Evolutionary conservation across 2,113 vertebrate genomes (phyloP), one percentile per base, ranked within the genome.

Genomic region (Poeciliopsis prolifica): DNA sequence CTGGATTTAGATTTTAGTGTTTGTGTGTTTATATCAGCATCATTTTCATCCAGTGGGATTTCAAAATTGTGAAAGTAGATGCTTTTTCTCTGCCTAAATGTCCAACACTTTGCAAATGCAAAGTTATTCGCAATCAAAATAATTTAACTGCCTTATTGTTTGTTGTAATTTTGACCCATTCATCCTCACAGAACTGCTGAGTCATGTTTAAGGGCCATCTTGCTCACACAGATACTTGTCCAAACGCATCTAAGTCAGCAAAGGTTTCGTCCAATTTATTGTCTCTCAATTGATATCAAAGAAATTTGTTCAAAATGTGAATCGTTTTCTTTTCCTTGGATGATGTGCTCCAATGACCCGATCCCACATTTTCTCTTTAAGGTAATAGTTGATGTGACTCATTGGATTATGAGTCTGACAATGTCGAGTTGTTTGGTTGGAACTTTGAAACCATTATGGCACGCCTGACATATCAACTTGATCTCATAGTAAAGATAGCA

Each of bases 391-490:
- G 73, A 63, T 64, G 75, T 84, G 77, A 86, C 81, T 86, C 87
- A 81, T 70, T 64, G 29, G 48, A 81, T 90, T 63, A 80, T 88
- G 73, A 79, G 71, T 62, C 80, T 78, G 82, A 86, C 81, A 89
- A 85, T 78, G 63, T 29, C 70, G 81, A 76, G 72, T 79, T 81
- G 75, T 48, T 13, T 85, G 86, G 74, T 75, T 75, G 85, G 86
- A 87, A 86, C 78, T 81, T 81, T 87, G 61, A 82, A 86, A 68
- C 74, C 74, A 81, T 83, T 81, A 85, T 10, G 3, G 51, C 51
- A 89, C 10, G 68, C 84, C 83, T 89, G 83, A 86, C 78, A 84
- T 84, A 85, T 87, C 86, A 87, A 85, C 85, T 86, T 89, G 82
- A 90, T 88, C 87, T 82, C 75, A 64, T 82, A 65, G 86, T 87